Conservation (phyloP, 2,888 invertebrate genomes). For the Ophion obscuratus region DNA sequence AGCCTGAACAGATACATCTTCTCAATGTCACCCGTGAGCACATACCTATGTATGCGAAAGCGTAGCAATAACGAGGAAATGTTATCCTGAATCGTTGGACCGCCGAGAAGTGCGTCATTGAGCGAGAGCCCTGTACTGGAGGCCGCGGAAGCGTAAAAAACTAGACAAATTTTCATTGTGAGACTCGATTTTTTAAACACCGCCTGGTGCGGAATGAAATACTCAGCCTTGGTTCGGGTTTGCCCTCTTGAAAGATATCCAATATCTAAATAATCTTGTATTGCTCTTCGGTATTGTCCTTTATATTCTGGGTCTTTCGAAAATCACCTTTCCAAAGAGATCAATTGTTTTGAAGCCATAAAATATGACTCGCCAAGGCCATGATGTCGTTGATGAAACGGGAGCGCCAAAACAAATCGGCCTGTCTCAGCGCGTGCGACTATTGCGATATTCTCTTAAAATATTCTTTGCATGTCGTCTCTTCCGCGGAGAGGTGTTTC, state of each 20-base stretch:
- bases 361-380: conserved; percentile 48
- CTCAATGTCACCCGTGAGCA: conserved; percentile 38
- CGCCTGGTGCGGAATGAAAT: conserved; percentile 57
- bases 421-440: conserved; percentile 44
- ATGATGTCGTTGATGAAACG: conserved; percentile 42
- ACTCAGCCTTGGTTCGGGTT: neutral
- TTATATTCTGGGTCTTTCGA: neutral
- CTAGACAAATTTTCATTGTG: conserved; percentile 63
- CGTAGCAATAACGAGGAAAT: conserved; percentile 49
- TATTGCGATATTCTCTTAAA: conserved; percentile 24
- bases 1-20: conserved; percentile 28
- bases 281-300: neutral
- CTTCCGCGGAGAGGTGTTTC: conserved; percentile 27
- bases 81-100: conserved; percentile 47
- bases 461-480: conserved; percentile 44
- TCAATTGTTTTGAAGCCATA: conserved; percentile 45
- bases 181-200: conserved; percentile 48
- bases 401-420: conserved; percentile 56
- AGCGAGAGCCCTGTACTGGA: conserved; percentile 57
- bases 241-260: neutral
- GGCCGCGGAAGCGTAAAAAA: conserved; percentile 63
- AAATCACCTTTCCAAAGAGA: neutral
- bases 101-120: conserved; percentile 56
- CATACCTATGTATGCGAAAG: conserved; percentile 45
- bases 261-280: neutral